Evolutionary conservation across 2,888 invertebrate genomes (phyloP).

Genomic region (Drosophila silvestris): DNA sequence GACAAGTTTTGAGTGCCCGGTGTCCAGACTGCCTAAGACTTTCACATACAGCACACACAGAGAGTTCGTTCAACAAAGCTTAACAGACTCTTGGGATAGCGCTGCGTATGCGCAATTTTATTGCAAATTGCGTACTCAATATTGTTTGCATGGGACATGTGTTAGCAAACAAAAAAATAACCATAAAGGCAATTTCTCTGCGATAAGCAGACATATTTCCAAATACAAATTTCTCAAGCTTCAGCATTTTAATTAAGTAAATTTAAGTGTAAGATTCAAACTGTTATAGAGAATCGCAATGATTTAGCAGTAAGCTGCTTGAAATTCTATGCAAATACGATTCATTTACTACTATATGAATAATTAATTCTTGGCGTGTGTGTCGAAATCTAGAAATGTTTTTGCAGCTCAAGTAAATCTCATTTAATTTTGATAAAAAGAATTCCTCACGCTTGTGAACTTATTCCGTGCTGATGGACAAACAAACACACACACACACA

Average conservation of each 20-base stretch:
- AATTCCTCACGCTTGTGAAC: conserved; percentile 39
- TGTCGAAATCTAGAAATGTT: conserved; percentile 20
- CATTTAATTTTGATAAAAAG: conserved; percentile 17
- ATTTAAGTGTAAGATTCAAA: background rate
- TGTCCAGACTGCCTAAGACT: conserved; percentile 3
- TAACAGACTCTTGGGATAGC: conserved; percentile 29
- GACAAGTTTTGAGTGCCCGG: conserved; percentile 69
- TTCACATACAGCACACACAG: conserved; percentile 13
- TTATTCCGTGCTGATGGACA: conserved; percentile 27
- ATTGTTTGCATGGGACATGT: conserved; percentile 55
- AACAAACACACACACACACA: conserved; percentile 3
- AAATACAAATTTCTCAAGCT: background rate
- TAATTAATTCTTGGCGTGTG: conserved; percentile 17
- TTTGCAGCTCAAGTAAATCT: conserved; percentile 30
- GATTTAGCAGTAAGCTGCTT: background rate
- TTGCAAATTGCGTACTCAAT: conserved; percentile 40
- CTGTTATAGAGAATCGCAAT: background rate
- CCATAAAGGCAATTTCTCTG: background rate
- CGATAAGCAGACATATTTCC: background rate
- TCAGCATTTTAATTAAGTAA: background rate
- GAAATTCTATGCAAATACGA: background rate
- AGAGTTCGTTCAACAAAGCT: conserved; percentile 28
- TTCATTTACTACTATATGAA: background rate
- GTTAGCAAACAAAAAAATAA: conserved; percentile 18
- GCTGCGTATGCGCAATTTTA: conserved; percentile 75